Base-by-base conservation (phyloP, 2,113 vertebrate genomes). In the Xiphophorus maculatus region DNA sequence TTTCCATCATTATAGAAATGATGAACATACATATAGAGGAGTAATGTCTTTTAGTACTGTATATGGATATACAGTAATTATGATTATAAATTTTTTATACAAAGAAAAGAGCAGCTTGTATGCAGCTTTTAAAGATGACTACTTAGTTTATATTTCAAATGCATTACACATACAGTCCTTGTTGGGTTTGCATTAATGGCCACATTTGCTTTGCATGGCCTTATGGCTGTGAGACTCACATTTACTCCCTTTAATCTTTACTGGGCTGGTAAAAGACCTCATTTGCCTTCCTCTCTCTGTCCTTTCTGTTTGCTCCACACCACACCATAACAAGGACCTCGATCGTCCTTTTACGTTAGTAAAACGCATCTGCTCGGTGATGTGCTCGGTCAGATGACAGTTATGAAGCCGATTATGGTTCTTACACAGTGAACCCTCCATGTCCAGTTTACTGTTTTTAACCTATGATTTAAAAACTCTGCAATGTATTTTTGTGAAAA, bases 381-480 rank as follows among this genome's bases (percentile, higher is more conserved):
- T 88, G 81, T 89, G 35, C 35, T 37, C 10, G 0, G 10, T 37
- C 85, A 88, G 80, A 84, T 73, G 82, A 83, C 87, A 86, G 81
- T 85, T 88, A 89, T 86, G 80, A 85, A 83, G 83, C 79, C 86
- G 87, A 85, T 89, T 80, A 88, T 77, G 63, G 76, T 71, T 80
- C 79, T 89, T 85, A 82, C 51, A 30, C 69, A 74, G 75, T 80
- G 66, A 87, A 88, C 67, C 78, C 37, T 44, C 64, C 81, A 73
- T 73, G 86, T 83, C 69, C 69, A 40, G 66, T 73, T 72, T 68
- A 61, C 67, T 82, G 69, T 71, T 63, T 28, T 61, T 79, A 67
- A 84, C 86, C 75, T 84, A 63, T 44, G 67, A 79, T 80, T 71
- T 83, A 70, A 58, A 73, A 60, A 58, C 37, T 60, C 14, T n/a